Evolutionary conservation across 1,140 invertebrate genomes (phyloP).

Genomic region (Metopolophium dirhodum): DNA sequence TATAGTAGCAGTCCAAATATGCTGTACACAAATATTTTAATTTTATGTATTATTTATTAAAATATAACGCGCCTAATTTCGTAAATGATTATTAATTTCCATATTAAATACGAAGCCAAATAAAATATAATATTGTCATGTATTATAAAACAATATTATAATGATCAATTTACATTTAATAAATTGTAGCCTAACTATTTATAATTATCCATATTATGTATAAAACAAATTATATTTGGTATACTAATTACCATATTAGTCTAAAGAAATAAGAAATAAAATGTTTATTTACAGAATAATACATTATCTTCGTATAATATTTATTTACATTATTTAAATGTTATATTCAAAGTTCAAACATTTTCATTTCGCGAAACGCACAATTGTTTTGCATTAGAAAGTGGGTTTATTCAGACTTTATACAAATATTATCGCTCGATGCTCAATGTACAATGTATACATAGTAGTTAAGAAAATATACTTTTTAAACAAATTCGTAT

Average conservation of each 20-base stretch:
- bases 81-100: not conserved
- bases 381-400: not conserved
- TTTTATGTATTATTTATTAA: not conserved
- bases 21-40: not conserved
- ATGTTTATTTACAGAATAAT: not conserved
- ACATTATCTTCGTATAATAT: not conserved
- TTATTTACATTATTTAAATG: not conserved
- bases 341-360: not conserved
- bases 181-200: not conserved
- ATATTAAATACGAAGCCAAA: not conserved
- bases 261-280: not conserved
- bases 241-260: not conserved
- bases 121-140: not conserved
- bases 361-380: not conserved
- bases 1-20: not conserved
- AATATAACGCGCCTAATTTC: not conserved
- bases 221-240: not conserved
- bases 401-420: not conserved
- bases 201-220: not conserved
- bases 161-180: not conserved
- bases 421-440: not conserved
- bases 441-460: not conserved
- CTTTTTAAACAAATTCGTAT: not conserved
- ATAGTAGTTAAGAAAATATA: not conserved
- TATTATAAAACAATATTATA: no score